Conservation (phyloP, 2,888 invertebrate genomes). For the Amitus sp. region DNA sequence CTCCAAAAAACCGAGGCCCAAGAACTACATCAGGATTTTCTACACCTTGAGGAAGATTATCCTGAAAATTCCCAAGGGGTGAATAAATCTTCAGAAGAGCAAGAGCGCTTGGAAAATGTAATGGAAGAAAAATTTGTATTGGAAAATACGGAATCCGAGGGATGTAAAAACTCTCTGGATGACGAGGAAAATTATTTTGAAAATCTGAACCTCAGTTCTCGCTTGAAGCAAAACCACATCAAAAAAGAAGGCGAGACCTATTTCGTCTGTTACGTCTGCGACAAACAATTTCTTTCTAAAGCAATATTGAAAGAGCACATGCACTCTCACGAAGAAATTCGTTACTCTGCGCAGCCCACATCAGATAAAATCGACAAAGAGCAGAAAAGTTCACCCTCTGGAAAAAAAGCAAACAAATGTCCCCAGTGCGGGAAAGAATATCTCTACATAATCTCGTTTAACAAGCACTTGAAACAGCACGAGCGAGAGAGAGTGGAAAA, state of each 20-base stretch:
- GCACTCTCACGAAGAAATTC: conserved; percentile 61
- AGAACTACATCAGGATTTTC: too few species aligned
- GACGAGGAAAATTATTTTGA: conserved; percentile 62
- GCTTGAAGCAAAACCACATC: conserved; percentile 51
- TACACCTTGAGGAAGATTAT: too few species aligned
- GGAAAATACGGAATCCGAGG: too few species aligned
- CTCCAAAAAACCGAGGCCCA: not conserved
- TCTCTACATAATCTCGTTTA: conserved; percentile 60
- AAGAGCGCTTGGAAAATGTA: too few species aligned
- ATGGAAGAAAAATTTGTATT: too few species aligned
- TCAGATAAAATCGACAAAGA: conserved; percentile 49
- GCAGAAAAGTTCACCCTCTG: conserved; percentile 49
- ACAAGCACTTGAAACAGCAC: conserved; percentile 61
- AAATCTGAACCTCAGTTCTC: conserved; percentile 59
- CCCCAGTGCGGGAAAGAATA: conserved; percentile 63
- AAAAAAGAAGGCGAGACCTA: conserved; percentile 54
- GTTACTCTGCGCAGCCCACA: conserved; percentile 51
- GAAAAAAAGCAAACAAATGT: conserved; percentile 59
- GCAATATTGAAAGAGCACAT: conserved; percentile 60
- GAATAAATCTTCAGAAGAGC: too few species aligned
- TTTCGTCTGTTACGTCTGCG: conserved; percentile 61
- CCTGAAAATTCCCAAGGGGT: too few species aligned
- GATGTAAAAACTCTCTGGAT: not conserved
- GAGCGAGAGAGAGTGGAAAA: conserved; percentile 50
- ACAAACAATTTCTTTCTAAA: conserved; percentile 59